Conservation (phyloP, 2,888 invertebrate species). For the Fragum fragum region DNA sequence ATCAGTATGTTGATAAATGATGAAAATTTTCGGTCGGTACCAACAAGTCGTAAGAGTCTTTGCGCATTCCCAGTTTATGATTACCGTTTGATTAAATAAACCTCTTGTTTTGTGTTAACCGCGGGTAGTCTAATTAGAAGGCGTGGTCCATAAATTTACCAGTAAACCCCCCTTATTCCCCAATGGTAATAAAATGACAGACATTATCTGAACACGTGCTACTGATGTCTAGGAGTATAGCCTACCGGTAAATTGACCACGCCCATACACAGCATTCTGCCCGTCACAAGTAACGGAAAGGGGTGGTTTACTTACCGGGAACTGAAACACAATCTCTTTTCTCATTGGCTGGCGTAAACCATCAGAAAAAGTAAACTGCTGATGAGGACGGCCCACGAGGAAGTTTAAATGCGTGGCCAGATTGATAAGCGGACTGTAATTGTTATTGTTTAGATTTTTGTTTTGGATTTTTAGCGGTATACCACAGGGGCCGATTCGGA, state of each 20-base stretch:
- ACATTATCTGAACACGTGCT: conserved; percentile 22
- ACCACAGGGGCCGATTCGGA: conserved; percentile 39
- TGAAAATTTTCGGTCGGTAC: too few relatives aligned
- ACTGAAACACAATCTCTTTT: background rate
- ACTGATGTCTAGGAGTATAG: conserved; percentile 15
- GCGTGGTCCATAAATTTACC: conserved; percentile 31
- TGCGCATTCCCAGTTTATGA: too few relatives aligned
- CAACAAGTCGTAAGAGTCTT: too few relatives aligned
- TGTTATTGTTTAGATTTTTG: conserved; percentile 58
- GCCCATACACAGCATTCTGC: conserved; percentile 16
- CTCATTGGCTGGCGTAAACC: conserved; percentile 47
- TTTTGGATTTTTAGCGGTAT: conserved; percentile 41
- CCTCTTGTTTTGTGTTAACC: conserved; percentile 12
- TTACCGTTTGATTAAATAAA: too few relatives aligned
- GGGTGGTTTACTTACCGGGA: background rate
- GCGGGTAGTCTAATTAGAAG: conserved; percentile 42
- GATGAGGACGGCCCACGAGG: conserved; percentile 43
- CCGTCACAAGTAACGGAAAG: background rate
- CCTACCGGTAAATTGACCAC: conserved; percentile 9
- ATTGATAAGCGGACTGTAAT: conserved; percentile 58
- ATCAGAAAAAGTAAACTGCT: conserved; percentile 43
- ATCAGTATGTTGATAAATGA: too few relatives aligned
- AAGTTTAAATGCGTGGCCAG: conserved; percentile 25
- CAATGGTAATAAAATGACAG: conserved; percentile 25
- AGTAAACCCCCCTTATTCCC: conserved; percentile 21